A percentile compares a stretch with the other conserved stretches of the same genome.
Evolutionary conservation across 1,140 invertebrate genomes (phyloP).

Genomic region (Ptiloglossa arizonensis): DNA sequence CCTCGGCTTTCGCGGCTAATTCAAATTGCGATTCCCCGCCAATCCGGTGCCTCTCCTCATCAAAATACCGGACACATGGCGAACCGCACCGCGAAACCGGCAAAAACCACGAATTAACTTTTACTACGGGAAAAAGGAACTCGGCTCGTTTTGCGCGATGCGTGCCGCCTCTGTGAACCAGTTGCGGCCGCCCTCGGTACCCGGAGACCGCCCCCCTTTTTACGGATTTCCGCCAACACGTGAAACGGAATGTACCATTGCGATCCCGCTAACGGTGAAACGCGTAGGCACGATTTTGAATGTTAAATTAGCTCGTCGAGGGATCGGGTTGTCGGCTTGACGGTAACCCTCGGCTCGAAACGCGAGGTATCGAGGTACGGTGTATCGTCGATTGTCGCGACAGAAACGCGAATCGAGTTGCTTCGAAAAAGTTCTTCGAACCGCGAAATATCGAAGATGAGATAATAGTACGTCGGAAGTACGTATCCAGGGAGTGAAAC

Average conservation of each 20-base stretch:
- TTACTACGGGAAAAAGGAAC: constrained; percentile 69
- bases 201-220: constrained; percentile 22
- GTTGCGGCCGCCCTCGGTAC: constrained; percentile 20
- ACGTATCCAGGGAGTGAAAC: no score
- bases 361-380: no score
- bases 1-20: constrained; percentile 79
- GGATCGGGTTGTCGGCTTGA: neutral
- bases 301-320: neutral
- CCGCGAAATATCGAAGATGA: no score
- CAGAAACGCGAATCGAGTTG: no score
- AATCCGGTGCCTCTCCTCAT: constrained; percentile 71
- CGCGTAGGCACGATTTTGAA: neutral
- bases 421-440: no score
- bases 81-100: constrained; percentile 32
- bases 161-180: constrained; percentile 42
- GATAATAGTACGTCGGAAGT: no score
- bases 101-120: constrained; percentile 74
- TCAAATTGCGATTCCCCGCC: constrained; percentile 78
- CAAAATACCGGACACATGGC: constrained; percentile 79
- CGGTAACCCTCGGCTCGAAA: no score
- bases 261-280: neutral
- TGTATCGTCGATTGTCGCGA: no score
- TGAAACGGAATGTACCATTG: neutral
- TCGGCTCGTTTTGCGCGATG: constrained; percentile 32
- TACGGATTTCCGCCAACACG: neutral